Percentiles rank a stretch among this genome's conserved stretches.
These are phyloP conservation scores for Holocentrus rufus DNA, from an alignment of 2,797 vertebrate species.

Conservation along the genomic window DNA sequence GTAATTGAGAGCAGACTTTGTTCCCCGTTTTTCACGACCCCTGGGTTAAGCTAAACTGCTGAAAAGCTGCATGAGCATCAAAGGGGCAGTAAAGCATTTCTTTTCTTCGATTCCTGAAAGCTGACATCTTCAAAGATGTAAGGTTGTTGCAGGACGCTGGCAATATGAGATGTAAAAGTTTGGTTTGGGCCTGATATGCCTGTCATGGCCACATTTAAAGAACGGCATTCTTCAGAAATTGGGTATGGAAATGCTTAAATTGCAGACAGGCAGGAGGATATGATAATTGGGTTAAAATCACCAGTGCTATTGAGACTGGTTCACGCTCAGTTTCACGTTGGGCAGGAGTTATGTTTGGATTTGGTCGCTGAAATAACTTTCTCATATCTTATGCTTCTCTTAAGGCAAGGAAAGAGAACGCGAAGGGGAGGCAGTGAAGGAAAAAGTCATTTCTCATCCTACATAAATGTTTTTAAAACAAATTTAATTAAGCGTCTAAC, in stretches of 20 bases:
- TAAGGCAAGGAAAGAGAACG: constrained; percentile 6
- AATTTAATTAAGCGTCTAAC: neutral
- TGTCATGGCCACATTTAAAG: constrained; percentile 16
- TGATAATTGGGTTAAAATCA: constrained; percentile 44
- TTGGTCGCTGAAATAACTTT: constrained; percentile 41
- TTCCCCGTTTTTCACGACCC: constrained; percentile 9
- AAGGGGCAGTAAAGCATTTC: neutral
- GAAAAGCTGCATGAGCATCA: neutral
- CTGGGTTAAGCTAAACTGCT: constrained; percentile 25
- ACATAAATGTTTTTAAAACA: constrained; percentile 22
- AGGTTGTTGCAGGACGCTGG: neutral
- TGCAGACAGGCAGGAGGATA: constrained; percentile 42
- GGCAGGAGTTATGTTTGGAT: constrained; percentile 53
- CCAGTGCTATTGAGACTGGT: constrained; percentile 27
- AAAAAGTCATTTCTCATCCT: constrained; percentile 46
- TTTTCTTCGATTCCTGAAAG: constrained; percentile 3
- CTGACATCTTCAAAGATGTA: neutral
- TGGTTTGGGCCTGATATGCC: constrained; percentile 5
- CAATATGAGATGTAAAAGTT: constrained; percentile 2
- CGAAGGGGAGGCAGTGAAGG: neutral
- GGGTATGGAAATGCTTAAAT: constrained; percentile 38
- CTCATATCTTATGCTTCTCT: constrained; percentile 33
- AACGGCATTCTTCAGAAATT: constrained; percentile 20
- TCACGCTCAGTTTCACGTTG: constrained; percentile 27
- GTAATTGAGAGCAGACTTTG: constrained; percentile 42